These are phyloP conservation scores for Dendrocopos noguchii DNA, from an alignment of 2,113 vertebrate species.

Conservation along the genomic window DNA sequence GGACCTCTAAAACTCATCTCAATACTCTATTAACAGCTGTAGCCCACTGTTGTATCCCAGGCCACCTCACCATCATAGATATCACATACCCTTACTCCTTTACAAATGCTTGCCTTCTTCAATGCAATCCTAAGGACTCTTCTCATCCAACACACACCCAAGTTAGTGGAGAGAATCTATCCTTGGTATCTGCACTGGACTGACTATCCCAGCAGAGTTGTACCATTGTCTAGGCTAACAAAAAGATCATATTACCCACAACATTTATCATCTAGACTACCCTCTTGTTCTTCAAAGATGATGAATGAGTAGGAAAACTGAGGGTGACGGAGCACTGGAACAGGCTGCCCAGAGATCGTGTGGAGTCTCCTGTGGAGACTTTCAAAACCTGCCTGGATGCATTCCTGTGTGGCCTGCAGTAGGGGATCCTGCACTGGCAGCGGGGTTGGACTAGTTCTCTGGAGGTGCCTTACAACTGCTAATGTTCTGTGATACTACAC, in stretches of 20 bases:
- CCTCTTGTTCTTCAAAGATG: background rate
- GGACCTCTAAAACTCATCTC: background rate
- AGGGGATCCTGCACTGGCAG: no score
- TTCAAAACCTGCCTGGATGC: no score
- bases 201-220: background rate
- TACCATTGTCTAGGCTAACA: background rate
- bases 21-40: background rate
- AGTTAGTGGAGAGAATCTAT: background rate
- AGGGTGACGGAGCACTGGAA: no score
- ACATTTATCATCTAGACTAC: background rate
- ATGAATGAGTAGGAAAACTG: background rate
- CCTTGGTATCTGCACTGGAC: background rate
- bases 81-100: background rate
- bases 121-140: accelerated
- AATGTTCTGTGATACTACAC: background rate
- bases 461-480: no score
- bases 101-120: background rate
- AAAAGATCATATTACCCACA: background rate
- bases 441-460: no score
- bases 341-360: no score
- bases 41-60: background rate
- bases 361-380: no score
- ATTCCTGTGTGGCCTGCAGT: no score
- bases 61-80: background rate
- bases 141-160: background rate